These are phyloP conservation scores for Drosophila miranda DNA, from an alignment of 1,140 invertebrate genomes.

Conservation along the genomic window DNA sequence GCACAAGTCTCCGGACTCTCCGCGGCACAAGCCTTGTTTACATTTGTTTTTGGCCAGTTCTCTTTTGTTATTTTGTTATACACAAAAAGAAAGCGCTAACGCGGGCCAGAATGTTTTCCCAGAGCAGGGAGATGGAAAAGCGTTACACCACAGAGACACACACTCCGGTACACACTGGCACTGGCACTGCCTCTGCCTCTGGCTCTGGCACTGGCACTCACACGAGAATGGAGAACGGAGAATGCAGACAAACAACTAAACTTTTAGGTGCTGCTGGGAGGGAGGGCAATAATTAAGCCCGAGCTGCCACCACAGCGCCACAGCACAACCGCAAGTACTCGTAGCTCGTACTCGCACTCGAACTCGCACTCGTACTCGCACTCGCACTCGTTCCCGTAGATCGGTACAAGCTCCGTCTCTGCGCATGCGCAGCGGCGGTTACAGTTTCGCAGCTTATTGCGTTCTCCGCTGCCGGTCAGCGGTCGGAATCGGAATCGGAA, in stretches of 20 bases:
- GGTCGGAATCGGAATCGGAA: conserved; percentile 31
- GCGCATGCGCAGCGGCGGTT: conserved; percentile 56
- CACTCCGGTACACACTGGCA: conserved; percentile 15
- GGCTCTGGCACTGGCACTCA: conserved; percentile 12
- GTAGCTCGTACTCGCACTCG: no score
- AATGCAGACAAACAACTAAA: conserved; percentile 78
- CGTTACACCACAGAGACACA: conserved; percentile 2
- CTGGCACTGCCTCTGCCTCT: neutral
- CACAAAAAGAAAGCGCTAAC: conserved; percentile 72
- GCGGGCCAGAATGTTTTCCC: conserved; percentile 68
- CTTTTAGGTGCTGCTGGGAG: conserved; percentile 16
- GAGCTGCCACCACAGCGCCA: conserved; percentile 40
- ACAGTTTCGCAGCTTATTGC: conserved; percentile 35
- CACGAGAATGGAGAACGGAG: conserved; percentile 56
- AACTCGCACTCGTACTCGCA: conserved; percentile 1
- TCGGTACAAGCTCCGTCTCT: conserved; percentile 11
- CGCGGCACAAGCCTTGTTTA: conserved; percentile 47
- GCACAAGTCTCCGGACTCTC: conserved; percentile 26
- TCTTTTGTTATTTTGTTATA: conserved; percentile 38
- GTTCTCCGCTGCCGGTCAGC: conserved; percentile 19
- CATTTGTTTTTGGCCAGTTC: conserved; percentile 54
- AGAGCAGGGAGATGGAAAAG: conserved; percentile 58
- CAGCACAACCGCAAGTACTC: conserved; percentile 24
- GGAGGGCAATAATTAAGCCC: conserved; percentile 65
- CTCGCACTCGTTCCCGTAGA: no score